Evolutionary conservation across 1,140 invertebrate species (phyloP).

Genomic region (Drosophila truncata): DNA sequence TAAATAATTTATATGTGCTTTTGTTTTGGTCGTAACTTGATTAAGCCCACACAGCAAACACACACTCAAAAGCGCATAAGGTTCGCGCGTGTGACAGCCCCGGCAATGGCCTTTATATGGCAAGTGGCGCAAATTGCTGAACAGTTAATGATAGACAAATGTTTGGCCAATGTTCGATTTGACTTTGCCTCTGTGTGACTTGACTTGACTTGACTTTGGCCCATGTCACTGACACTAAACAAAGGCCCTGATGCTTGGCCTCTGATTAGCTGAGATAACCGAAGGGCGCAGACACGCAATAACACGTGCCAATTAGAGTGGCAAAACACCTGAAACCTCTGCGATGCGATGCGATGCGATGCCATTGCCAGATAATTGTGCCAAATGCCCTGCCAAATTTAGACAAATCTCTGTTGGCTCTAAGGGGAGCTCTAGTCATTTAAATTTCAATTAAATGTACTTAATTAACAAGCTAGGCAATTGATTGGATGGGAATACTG

Average conservation of each 20-base stretch:
- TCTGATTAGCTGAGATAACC: conserved; percentile 42
- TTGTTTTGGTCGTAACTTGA: conserved; percentile 78
- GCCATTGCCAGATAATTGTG: conserved; percentile 47
- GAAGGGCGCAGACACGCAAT: conserved; percentile 32
- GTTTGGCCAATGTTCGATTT: conserved; percentile 58
- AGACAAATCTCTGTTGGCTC: conserved; percentile 32
- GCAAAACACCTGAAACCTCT: conserved; percentile 43
- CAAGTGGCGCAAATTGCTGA: conserved; percentile 61
- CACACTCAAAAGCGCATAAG: conserved; percentile 47
- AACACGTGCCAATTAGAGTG: conserved; percentile 70
- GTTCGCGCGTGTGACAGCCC: conserved; percentile 31
- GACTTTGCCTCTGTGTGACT: neutral
- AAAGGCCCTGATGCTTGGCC: conserved; percentile 11
- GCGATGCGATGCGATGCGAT: neutral
- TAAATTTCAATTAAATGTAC: conserved; percentile 64
- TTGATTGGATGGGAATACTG: conserved; percentile 39
- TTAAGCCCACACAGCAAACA: conserved; percentile 52
- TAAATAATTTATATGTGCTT: conserved; percentile 83
- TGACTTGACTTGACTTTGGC: conserved; percentile 9
- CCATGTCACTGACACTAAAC: conserved; percentile 43
- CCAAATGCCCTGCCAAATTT: conserved; percentile 42
- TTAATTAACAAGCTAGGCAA: conserved; percentile 60
- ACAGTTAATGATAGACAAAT: conserved; percentile 76
- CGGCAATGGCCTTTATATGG: conserved; percentile 23
- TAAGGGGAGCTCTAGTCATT: conserved; percentile 17